Conservation (phyloP, 2,797 vertebrate genomes). For the Cephalopachus bancanus region DNA sequence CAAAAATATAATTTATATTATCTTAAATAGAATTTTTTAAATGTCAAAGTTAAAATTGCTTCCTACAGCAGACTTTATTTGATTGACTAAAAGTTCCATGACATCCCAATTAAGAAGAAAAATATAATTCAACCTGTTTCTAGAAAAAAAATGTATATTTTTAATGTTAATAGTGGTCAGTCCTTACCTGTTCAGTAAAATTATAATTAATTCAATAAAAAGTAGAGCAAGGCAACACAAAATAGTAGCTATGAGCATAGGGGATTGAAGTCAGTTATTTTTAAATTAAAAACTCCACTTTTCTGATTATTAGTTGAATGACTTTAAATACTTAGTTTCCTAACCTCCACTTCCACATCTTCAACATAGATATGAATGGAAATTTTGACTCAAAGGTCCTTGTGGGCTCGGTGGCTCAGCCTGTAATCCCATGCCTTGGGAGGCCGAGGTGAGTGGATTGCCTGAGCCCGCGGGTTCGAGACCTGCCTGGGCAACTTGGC, state of each 20-base stretch:
- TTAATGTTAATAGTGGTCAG: not conserved
- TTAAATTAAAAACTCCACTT: constrained; percentile 33
- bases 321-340: not conserved
- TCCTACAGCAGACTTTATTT: constrained; percentile 46
- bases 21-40: constrained; percentile 2
- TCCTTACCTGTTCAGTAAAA: constrained; percentile 34
- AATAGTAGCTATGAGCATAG: not conserved
- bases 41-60: not conserved
- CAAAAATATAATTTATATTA: constrained; percentile 44
- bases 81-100: constrained; percentile 50
- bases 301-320: not conserved
- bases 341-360: not conserved
- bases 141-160: not conserved
- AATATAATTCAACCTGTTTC: not conserved
- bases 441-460: too few species aligned
- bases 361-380: not conserved
- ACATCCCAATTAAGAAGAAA: constrained; percentile 60
- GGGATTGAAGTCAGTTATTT: not conserved
- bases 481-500: too few species aligned
- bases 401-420: not conserved
- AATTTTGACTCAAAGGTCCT: constrained; percentile 16
- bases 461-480: too few species aligned
- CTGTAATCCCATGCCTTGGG: too few species aligned
- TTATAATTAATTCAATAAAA: constrained; percentile 3
- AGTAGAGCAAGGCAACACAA: not conserved